phyloP scores from a whole-genome alignment of 1,140 invertebrate species.

The Pseudobourletiella spinata region DNA sequence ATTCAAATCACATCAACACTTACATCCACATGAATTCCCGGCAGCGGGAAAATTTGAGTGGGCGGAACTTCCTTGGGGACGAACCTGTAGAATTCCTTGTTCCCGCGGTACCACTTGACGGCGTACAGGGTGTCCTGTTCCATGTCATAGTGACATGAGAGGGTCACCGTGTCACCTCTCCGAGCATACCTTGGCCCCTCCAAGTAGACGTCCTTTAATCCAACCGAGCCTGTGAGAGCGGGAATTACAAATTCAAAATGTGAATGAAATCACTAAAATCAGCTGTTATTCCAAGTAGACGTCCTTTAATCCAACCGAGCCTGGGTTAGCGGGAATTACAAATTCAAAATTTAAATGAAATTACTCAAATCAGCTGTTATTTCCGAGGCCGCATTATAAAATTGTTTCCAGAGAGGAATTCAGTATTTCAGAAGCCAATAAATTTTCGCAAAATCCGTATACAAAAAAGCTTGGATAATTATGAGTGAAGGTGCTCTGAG shows the following conservation, averaged over 20 bases:
- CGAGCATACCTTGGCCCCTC: slow-evolving; percentile 10
- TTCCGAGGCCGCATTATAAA: no score
- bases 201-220: slow-evolving; percentile 12
- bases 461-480: no score
- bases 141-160: slow-evolving; percentile 19
- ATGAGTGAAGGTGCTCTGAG: no score
- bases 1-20: no score
- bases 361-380: no score
- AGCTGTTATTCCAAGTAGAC: slow-evolving; percentile 15
- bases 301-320: slow-evolving; percentile 16
- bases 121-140: slow-evolving; percentile 16
- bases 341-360: no score
- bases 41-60: slow-evolving; percentile 5
- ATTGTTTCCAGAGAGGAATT: no score
- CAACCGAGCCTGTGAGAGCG: slow-evolving; percentile 24
- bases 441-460: no score
- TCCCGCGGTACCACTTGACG: slow-evolving; percentile 19
- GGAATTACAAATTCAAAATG: no score
- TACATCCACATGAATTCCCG: slow-evolving; percentile 23
- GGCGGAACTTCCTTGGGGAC: slow-evolving; percentile 23
- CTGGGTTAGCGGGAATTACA: no score
- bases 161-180: slow-evolving; percentile 10
- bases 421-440: no score
- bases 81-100: slow-evolving; percentile 12
- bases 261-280: no score